Percentiles rank a stretch among this genome's conserved stretches.
Evolutionary conservation across 2,888 invertebrate genomes (phyloP).

Genomic region (Ichneumoninae sp.): DNA sequence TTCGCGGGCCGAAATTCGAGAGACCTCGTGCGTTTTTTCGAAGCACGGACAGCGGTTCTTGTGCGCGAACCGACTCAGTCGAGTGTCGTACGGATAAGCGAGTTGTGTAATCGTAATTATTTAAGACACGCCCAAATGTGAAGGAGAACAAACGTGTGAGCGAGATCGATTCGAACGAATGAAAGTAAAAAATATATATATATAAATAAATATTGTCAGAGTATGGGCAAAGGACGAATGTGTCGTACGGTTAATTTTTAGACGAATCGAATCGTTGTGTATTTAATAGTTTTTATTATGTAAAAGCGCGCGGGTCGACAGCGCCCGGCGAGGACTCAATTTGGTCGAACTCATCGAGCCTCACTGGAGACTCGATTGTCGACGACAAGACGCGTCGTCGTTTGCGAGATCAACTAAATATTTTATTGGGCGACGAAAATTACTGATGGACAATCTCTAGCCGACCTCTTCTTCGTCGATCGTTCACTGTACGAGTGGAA

Average conservation of each 20-base stretch:
- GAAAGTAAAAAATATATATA: constrained; percentile 7
- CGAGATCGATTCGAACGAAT: constrained; percentile 17
- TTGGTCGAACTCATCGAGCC: constrained; percentile 36
- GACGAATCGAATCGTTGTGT: constrained; percentile 57
- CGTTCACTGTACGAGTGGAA: background rate
- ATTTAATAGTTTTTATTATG: constrained; percentile 50
- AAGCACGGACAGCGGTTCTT: constrained; percentile 11
- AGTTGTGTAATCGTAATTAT: constrained; percentile 37
- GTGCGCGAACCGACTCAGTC: constrained; percentile 21
- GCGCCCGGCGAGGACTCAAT: constrained; percentile 25
- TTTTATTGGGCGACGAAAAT: background rate
- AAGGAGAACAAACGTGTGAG: constrained; percentile 33
- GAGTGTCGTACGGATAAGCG: constrained; percentile 18
- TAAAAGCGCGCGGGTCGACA: constrained; percentile 31
- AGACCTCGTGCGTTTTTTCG: constrained; percentile 44
- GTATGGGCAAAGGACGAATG: constrained; percentile 28
- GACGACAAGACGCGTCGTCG: background rate
- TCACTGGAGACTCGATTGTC: background rate
- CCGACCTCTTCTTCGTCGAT: background rate
- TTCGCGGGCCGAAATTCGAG: constrained; percentile 69
- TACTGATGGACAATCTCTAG: background rate
- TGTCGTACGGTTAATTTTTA: constrained; percentile 42
- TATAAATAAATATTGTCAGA: constrained; percentile 38
- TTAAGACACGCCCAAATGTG: constrained; percentile 23
- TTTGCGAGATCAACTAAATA: background rate